A percentile compares a stretch with the other conserved stretches of the same genome.
These are phyloP conservation scores for Phenganax subtilis DNA, from an alignment of 92 coral and sea anemone species.

Conservation along the genomic window DNA sequence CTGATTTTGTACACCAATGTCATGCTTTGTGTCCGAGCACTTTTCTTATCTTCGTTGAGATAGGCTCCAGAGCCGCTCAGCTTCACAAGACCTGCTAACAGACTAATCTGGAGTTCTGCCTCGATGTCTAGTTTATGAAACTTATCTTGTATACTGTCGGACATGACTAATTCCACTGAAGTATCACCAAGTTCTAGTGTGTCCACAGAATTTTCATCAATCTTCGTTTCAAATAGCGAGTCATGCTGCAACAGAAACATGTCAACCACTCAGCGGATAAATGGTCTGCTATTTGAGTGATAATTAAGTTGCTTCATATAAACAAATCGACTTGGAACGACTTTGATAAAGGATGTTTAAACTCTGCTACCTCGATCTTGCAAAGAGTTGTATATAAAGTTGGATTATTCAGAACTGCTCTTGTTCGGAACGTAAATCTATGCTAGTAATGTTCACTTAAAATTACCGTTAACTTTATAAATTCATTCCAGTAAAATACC, in stretches of 20 bases:
- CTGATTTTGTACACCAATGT: background rate
- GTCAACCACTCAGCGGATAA: background rate
- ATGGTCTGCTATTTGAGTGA: background rate
- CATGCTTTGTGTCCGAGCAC: conserved; percentile 3
- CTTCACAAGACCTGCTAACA: conserved; percentile 11
- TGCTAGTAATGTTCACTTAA: too few species aligned
- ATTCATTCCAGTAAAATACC: too few species aligned
- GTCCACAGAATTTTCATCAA: background rate
- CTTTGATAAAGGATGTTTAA: too few species aligned
- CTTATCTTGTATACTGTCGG: conserved; percentile 5
- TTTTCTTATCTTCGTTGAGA: background rate
- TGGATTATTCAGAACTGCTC: too few species aligned
- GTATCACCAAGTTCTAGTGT: background rate
- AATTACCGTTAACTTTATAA: too few species aligned
- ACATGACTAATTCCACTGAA: background rate
- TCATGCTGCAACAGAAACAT: conserved; percentile 1
- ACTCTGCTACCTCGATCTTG: too few species aligned
- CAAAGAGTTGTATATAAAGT: too few species aligned
- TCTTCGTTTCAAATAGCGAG: background rate
- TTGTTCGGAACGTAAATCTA: too few species aligned
- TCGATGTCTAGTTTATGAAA: background rate
- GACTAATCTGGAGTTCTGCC: conserved; percentile 5
- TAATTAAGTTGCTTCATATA: too few species aligned
- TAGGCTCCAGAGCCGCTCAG: conserved; percentile 5
- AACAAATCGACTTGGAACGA: too few species aligned